A percentile compares a stretch with the other conserved stretches of the same genome.
Conservation (phyloP, 1,140 invertebrate genomes). For the Leptinotarsa undecemlineata region DNA sequence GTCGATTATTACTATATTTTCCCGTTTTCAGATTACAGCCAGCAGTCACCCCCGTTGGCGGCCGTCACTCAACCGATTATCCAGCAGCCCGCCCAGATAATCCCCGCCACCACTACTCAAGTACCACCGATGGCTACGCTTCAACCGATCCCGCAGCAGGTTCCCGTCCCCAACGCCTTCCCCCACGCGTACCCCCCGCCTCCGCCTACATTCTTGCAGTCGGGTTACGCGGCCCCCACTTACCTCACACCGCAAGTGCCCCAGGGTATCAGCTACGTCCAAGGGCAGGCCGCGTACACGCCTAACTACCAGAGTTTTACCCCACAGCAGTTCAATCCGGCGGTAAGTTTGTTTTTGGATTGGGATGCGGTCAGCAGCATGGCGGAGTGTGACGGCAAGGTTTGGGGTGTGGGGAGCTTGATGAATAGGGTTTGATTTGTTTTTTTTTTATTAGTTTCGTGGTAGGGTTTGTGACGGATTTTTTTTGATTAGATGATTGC, state of each 20-base stretch:
- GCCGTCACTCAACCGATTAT: conserved; percentile 35
- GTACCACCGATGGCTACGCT: conserved; percentile 37
- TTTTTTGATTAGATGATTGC: too few species aligned
- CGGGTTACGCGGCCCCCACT: conserved; percentile 34
- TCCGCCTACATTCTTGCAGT: conserved; percentile 43
- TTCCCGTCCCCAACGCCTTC: conserved; percentile 37
- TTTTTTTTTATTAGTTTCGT: background rate
- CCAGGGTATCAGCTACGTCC: conserved; percentile 50
- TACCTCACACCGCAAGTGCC: conserved; percentile 45
- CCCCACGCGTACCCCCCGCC: conserved; percentile 45
- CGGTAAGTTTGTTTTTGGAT: conserved; percentile 40
- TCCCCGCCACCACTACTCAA: conserved; percentile 29
- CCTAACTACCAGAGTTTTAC: conserved; percentile 45
- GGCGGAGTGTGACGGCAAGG: too few species aligned
- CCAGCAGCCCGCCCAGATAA: conserved; percentile 39
- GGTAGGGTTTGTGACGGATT: too few species aligned
- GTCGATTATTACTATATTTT: background rate
- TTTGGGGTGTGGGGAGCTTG: background rate
- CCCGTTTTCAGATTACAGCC: conserved; percentile 47
- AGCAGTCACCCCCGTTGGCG: conserved; percentile 38
- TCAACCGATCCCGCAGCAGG: conserved; percentile 36
- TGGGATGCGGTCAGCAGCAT: too few species aligned
- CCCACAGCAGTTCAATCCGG: conserved; percentile 51
- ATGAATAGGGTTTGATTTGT: background rate
- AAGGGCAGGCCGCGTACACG: conserved; percentile 45